These are phyloP conservation scores for Anticlea derivata DNA, from an alignment of 2,888 invertebrate genomes.

Conservation along the genomic window DNA sequence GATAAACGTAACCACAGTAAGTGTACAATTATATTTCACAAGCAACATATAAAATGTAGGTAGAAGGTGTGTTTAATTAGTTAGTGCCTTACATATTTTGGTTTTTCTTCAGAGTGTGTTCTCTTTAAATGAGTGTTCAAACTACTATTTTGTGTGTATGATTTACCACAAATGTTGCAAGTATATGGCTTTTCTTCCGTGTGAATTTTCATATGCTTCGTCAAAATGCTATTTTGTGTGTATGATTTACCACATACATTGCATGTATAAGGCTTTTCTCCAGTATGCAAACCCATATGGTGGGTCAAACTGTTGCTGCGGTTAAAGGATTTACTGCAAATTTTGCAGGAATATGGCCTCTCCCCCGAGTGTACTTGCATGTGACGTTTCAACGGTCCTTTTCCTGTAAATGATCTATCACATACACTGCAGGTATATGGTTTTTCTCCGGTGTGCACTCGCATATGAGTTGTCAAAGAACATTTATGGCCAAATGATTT, in stretches of 20 bases:
- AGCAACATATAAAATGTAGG: too few relatives aligned
- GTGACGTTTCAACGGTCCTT: conserved; percentile 14
- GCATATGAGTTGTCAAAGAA: conserved; percentile 20
- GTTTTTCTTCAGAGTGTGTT: conserved; percentile 13
- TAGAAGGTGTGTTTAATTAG: too few relatives aligned
- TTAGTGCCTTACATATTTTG: not conserved
- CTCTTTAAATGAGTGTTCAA: conserved; percentile 14
- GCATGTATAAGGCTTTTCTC: conserved; percentile 18
- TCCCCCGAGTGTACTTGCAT: conserved; percentile 18
- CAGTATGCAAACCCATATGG: conserved; percentile 20
- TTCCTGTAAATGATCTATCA: conserved; percentile 12
- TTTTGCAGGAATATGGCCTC: conserved; percentile 13
- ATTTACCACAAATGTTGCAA: conserved; percentile 19
- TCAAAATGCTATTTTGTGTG: conserved; percentile 16
- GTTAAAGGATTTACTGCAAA: conserved; percentile 17
- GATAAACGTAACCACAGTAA: too few relatives aligned
- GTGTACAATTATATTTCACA: too few relatives aligned
- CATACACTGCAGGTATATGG: conserved; percentile 17
- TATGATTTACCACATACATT: conserved; percentile 18
- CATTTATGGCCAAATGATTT: conserved; percentile 14
- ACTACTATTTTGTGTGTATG: conserved; percentile 16
- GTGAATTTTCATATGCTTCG: conserved; percentile 19
- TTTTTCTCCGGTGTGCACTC: conserved; percentile 21
- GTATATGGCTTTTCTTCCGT: conserved; percentile 20
- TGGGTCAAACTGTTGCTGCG: conserved; percentile 11